phyloP scores from a whole-genome alignment of 2,888 invertebrate species.

The Ditula angustiorana region DNA sequence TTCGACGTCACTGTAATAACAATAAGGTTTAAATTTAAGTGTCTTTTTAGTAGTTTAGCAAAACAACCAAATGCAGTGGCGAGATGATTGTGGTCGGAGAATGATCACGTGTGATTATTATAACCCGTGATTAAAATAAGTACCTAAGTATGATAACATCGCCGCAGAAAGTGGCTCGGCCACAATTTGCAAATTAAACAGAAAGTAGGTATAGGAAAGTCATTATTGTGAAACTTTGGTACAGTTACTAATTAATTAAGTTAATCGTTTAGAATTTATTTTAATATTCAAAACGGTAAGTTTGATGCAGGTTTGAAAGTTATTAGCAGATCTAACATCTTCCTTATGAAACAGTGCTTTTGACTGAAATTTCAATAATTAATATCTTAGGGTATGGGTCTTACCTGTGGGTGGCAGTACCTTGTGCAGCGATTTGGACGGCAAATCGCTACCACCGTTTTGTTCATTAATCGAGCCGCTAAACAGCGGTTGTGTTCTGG shows the following conservation, averaged over 20 bases:
- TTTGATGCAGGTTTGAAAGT: background rate
- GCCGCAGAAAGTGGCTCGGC: conserved; percentile 20
- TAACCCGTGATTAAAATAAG: conserved; percentile 30
- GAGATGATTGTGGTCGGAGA: conserved; percentile 24
- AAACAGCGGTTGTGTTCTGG: no score
- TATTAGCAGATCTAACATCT: no score
- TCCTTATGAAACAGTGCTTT: no score
- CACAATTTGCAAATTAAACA: conserved; percentile 17
- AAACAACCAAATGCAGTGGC: conserved; percentile 19
- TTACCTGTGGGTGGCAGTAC: no score
- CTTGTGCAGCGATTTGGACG: no score
- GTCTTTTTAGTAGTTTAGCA: background rate
- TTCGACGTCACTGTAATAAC: background rate
- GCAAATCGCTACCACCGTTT: no score
- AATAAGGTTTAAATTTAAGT: background rate
- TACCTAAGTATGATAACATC: no score
- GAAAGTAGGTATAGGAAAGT: conserved; percentile 36
- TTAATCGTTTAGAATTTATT: background rate
- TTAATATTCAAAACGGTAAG: background rate
- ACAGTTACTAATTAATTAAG: conserved; percentile 19
- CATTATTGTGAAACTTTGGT: conserved; percentile 17
- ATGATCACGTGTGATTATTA: conserved; percentile 17
- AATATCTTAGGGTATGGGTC: no score
- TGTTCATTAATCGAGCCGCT: no score
- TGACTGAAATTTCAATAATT: no score